These are phyloP conservation scores for Aethes cnicana DNA, from an alignment of 2,888 invertebrate genomes.

Conservation along the genomic window DNA sequence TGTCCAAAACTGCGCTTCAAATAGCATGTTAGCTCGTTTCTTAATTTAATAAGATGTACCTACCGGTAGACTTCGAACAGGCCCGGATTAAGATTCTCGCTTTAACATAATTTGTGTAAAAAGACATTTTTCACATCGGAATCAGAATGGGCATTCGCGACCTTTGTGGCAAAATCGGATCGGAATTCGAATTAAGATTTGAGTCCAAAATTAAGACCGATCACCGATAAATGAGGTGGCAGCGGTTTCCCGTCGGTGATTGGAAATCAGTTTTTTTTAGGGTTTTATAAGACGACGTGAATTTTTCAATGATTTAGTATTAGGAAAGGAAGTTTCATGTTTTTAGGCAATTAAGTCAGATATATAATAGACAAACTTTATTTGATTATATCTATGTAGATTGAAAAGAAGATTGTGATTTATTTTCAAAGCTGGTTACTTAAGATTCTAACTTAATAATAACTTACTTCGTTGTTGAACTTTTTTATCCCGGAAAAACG, in stretches of 20 bases:
- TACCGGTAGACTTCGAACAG: conserved; percentile 1
- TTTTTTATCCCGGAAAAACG: too few species aligned
- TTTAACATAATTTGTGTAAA: conserved; percentile 53
- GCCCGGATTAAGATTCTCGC: conserved; percentile 22
- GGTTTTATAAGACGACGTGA: neutral
- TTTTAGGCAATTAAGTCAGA: too few species aligned
- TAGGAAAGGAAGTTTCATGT: too few species aligned
- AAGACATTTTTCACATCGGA: conserved; percentile 48
- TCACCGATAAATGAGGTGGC: conserved; percentile 26
- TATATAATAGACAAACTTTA: too few species aligned
- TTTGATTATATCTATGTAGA: too few species aligned
- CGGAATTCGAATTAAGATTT: conserved; percentile 10
- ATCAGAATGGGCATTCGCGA: conserved; percentile 41
- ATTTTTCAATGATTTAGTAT: neutral
- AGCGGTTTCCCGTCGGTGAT: conserved; percentile 20
- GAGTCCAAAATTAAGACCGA: conserved; percentile 19
- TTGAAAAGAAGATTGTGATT: too few species aligned
- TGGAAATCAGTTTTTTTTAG: conserved; percentile 18
- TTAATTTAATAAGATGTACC: too few species aligned
- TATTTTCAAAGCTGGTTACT: too few species aligned
- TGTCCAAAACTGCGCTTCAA: neutral
- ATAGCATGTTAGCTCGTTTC: too few species aligned
- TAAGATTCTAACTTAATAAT: too few species aligned
- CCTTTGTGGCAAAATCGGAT: conserved; percentile 25
- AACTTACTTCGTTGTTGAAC: too few species aligned